A percentile compares a stretch with the other conserved stretches of the same genome.
Conservation (phyloP, 2,113 vertebrate species). For the Ochotona princeps region DNA sequence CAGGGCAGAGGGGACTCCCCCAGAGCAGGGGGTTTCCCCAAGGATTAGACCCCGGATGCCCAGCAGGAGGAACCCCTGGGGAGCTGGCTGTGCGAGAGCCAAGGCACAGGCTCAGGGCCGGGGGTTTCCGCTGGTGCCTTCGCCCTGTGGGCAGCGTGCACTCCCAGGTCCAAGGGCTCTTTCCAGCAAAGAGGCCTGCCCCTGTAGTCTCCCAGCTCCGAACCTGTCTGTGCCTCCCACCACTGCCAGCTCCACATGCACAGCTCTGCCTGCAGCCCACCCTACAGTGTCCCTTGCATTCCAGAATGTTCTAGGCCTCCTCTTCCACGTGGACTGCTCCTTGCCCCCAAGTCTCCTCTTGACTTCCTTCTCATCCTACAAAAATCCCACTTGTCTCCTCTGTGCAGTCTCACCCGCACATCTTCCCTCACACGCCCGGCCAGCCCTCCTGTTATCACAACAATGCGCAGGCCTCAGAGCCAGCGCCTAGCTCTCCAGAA, state of each 20-base stretch:
- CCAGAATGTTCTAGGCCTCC: not conserved
- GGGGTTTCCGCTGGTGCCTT: not conserved
- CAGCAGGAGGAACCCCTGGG: too few relatives aligned
- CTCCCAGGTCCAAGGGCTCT: not conserved
- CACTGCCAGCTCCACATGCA: not conserved
- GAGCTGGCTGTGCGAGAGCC: too few relatives aligned
- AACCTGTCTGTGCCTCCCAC: not conserved
- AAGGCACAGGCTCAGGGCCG: too few relatives aligned
- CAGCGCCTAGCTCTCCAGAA: not conserved
- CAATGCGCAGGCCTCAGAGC: not conserved
- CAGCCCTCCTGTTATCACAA: not conserved
- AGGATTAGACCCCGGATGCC: too few relatives aligned
- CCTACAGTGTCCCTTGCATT: not conserved
- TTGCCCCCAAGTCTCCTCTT: not conserved
- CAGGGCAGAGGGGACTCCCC: too few relatives aligned
- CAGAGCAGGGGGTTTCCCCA: too few relatives aligned
- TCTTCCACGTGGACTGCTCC: not conserved
- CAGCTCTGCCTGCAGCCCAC: not conserved
- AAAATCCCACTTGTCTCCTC: not conserved
- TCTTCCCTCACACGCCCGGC: too few relatives aligned
- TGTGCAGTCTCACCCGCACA: not conserved
- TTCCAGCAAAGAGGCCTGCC: not conserved
- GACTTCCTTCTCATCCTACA: not conserved
- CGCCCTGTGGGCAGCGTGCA: accelerated
- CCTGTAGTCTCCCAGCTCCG: too few relatives aligned